phyloP scores from a whole-genome alignment of 1,140 invertebrate genomes.

The Diachasma alloeum region DNA sequence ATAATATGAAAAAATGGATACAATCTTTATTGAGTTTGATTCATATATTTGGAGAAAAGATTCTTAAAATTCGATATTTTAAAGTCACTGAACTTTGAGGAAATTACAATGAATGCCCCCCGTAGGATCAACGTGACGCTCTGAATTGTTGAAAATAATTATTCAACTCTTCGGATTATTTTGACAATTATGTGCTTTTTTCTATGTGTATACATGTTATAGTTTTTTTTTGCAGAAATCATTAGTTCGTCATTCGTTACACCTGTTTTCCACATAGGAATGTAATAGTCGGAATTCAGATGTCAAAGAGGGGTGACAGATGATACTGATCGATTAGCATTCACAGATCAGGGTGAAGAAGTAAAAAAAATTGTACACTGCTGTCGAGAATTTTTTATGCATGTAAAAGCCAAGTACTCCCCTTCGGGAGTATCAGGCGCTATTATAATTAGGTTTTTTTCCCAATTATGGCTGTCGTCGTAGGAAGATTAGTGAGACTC shows the following conservation, averaged over 20 bases:
- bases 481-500: constrained; percentile 33
- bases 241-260: constrained; percentile 17
- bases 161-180: no score
- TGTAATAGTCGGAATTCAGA: constrained; percentile 15
- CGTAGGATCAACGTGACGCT: no score
- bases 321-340: constrained; percentile 24
- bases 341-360: background rate
- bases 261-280: constrained; percentile 11
- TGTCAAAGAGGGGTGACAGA: constrained; percentile 21
- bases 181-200: no score
- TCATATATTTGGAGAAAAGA: no score
- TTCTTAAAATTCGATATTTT: no score
- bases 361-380: constrained; percentile 1
- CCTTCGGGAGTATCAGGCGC: constrained; percentile 23
- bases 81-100: no score
- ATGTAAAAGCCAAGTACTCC: background rate
- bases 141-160: no score
- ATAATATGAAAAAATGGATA: no score
- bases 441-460: constrained; percentile 38
- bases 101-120: no score
- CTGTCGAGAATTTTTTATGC: constrained; percentile 13
- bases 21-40: no score
- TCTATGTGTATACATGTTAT: background rate
- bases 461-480: constrained; percentile 38
- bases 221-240: background rate